Percentiles rank a stretch among this genome's conserved stretches.
Evolutionary conservation across 2,888 invertebrate species (phyloP).

Genomic region (Leucoptera coffeella): DNA sequence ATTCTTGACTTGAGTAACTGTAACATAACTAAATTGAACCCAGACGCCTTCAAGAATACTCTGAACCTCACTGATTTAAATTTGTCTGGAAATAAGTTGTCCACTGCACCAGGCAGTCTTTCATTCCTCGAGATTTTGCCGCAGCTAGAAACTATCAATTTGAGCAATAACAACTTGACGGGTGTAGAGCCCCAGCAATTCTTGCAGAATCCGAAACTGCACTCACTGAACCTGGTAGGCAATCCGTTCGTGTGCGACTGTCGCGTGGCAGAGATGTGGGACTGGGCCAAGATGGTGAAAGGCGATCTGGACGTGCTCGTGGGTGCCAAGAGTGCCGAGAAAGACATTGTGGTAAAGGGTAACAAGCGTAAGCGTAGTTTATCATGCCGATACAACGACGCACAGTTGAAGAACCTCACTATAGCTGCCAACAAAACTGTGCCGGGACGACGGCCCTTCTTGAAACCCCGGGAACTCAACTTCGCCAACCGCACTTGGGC

Average conservation of each 20-base stretch:
- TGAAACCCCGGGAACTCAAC: constrained; percentile 52
- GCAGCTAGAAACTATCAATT: constrained; percentile 54
- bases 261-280: constrained; percentile 64
- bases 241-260: constrained; percentile 68
- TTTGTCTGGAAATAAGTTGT: constrained; percentile 53
- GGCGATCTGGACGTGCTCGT: constrained; percentile 59
- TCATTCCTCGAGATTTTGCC: constrained; percentile 49
- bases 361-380: constrained; percentile 60
- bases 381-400: constrained; percentile 58
- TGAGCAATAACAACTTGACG: constrained; percentile 58
- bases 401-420: constrained; percentile 43
- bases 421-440: constrained; percentile 41
- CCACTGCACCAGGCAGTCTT: constrained; percentile 37
- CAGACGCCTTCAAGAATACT: constrained; percentile 55
- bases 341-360: constrained; percentile 57
- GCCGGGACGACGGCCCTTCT: constrained; percentile 48
- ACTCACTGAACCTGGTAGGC: constrained; percentile 57
- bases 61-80: constrained; percentile 58
- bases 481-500: constrained; percentile 64
- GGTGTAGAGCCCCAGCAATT: constrained; percentile 53
- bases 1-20: constrained; percentile 62
- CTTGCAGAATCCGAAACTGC: constrained; percentile 48
- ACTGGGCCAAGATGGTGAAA: constrained; percentile 63
- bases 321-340: constrained; percentile 58
- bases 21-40: constrained; percentile 53